Base-by-base conservation (phyloP, 2,888 invertebrate species). In the Parnassius apollo region DNA sequence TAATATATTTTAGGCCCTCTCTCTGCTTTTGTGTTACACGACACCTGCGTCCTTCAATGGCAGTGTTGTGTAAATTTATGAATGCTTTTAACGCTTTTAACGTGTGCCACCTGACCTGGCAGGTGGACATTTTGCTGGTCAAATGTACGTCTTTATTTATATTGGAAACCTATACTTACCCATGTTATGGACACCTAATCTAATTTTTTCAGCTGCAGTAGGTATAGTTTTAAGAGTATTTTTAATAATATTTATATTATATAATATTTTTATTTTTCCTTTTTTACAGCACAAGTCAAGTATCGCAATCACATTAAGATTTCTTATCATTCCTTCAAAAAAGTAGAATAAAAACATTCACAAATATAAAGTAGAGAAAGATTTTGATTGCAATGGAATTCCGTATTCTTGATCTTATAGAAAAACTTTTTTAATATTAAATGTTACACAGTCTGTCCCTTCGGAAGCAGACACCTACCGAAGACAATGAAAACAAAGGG, bases 371-470 rank as follows among this genome's bases (percentile, higher is more conserved):
- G 54, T 13, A 42, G 22, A 51, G 46, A 46, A 59, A 56, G 50
- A 54, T 61, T 68, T 67, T 65, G 63, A 64, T 69, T 69, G 68
- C 57, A 68, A 65, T 69, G 65, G 64, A 69, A 63, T 59, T 56
- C 64, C 68, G 65, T 69, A 66, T 66, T 66, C 66, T 65, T 66
- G 75, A 80, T 73, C 77, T 83, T 83, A 83, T 78, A 78, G 78
- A 80, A 81, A 88, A 90, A 90, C 85, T 88, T 91, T 90, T 90
- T 90, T 89, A 90, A 91, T 91, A 88, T 88, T 83, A 81, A 82
- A 78, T 80, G 81, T 85, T 81, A 81, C 80, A 78, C 80, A 78
- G 80, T 69, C 80, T 81, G 85, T 83, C 83, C 82, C 76, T 84
- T 77, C 81, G 80, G 86, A 84, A 80, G 81, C 80, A 85, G 83